These are phyloP conservation scores for Zaprionus kolodkinae DNA, from an alignment of 1,140 invertebrate genomes.

Conservation along the genomic window DNA sequence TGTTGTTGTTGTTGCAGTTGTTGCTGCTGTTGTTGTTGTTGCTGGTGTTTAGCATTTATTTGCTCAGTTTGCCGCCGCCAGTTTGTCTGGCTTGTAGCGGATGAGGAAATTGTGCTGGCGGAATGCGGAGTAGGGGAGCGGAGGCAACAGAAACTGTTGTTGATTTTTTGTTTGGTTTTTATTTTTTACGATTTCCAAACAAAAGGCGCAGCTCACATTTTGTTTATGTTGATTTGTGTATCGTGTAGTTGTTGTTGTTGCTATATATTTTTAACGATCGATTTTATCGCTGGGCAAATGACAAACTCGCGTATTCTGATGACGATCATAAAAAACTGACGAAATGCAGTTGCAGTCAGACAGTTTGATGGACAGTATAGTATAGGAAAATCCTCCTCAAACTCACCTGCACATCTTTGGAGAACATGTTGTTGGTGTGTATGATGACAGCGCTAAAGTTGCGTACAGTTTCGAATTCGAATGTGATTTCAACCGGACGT, in stretches of 20 bases:
- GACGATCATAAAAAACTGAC: slow-evolving; percentile 40
- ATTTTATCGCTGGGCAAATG: slow-evolving; percentile 40
- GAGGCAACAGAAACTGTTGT: slow-evolving; percentile 20
- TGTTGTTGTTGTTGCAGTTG: slow-evolving; percentile 50
- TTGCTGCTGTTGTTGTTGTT: slow-evolving; percentile 50
- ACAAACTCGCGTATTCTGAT: slow-evolving; percentile 12
- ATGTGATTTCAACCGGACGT: slow-evolving; percentile 88
- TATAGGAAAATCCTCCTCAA: not conserved
- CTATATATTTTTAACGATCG: slow-evolving; percentile 46
- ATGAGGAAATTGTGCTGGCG: slow-evolving; percentile 2
- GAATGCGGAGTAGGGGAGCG: slow-evolving; percentile 10
- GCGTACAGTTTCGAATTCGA: slow-evolving; percentile 91
- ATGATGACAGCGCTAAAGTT: slow-evolving; percentile 92
- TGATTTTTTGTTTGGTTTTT: slow-evolving; percentile 61
- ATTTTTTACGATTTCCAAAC: slow-evolving; percentile 66
- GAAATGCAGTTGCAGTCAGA: slow-evolving; percentile 41
- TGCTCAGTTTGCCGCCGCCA: slow-evolving; percentile 71
- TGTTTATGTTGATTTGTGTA: slow-evolving; percentile 59
- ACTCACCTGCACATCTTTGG: slow-evolving; percentile 88
- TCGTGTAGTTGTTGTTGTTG: slow-evolving; percentile 21
- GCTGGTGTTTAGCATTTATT: slow-evolving; percentile 72
- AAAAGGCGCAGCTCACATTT: slow-evolving; percentile 46
- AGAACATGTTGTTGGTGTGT: slow-evolving; percentile 90
- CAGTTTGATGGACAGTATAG: not conserved
- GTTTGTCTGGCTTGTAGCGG: slow-evolving; percentile 60